Base-by-base conservation (phyloP, 1,140 invertebrate species). In the Ips typographus region DNA sequence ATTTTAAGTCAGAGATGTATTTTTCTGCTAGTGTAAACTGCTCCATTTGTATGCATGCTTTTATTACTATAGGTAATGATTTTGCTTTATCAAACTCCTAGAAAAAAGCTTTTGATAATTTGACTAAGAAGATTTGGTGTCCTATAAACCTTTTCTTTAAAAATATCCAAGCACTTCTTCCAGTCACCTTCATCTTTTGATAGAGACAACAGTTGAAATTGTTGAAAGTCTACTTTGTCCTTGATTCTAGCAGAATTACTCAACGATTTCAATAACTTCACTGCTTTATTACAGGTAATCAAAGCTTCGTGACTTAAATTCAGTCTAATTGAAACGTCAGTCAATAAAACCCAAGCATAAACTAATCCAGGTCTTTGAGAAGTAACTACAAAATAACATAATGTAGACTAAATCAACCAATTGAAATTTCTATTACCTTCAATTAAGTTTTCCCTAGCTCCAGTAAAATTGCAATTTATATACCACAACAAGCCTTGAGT, bases 401-500 rank as follows among this genome's bases (percentile, higher is more conserved):
- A 5, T 22, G 22, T 22, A 22, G 22, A 22, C 22, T 22, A 22
- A 22, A 22, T 22, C 22, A 22, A 22, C 22, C 22, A 22, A 22
- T 59, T 3, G 2, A 40, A 8, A 39, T 39, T 53, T 52, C 38
- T 62, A 47, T 53, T 64, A 64, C 52, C 62, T 22, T 64, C 51
- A 40, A 81, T 78, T 4, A 86, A 75, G 67, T 82, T 71, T 67
- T 86, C 82, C 68, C 85, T 84, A 2, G 88, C 83, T 70, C 85
- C 80, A 4, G 87, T 73, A 69, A 83, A 84, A 70, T 85, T 82
- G 5, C 82, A 77, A 47, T 82, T 77, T 42, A 82, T 77, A 77
- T 82, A 87, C 5, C 81, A 76, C 69, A 82, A 75, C n/a, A 88
- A 82, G 41, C 85, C 85, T 80, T 85, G 85, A 47, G 89, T 82